Evolutionary conservation across 2,797 vertebrate genomes (phyloP).

Genomic region (Nyctalus aviator): DNA sequence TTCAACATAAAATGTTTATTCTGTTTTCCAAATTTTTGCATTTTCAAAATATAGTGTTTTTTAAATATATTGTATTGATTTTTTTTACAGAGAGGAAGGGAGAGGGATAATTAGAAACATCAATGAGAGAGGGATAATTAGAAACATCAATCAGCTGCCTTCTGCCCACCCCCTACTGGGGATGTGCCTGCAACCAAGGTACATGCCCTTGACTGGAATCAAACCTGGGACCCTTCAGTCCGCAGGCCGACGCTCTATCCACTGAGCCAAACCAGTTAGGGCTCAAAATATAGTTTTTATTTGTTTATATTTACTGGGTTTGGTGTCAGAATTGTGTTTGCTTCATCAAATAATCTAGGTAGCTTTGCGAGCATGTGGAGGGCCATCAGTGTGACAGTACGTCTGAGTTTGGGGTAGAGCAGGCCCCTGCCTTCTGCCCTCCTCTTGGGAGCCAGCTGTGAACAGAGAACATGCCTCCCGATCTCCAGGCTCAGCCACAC

Average conservation of each 20-base stretch:
- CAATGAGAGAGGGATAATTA: no score
- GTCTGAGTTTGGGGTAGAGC: not conserved
- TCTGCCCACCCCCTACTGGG: no score
- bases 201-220: no score
- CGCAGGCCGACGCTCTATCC: no score
- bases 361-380: not conserved
- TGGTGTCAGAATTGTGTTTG: not conserved
- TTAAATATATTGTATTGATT: no score
- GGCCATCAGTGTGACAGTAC: not conserved
- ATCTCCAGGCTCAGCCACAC: not conserved
- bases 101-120: no score
- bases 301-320: not conserved
- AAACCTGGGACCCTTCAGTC: no score
- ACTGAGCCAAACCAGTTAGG: no score
- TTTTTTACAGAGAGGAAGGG: no score
- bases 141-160: no score
- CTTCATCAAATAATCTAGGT: not conserved
- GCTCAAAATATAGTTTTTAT: conserved; percentile 6
- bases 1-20: not conserved
- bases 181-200: no score
- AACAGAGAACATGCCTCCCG: not conserved
- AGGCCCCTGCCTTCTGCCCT: not conserved
- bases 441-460: conserved; percentile 1
- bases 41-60: conserved; percentile 1
- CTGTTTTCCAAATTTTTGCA: not conserved